These are phyloP conservation scores for Argyresthia albistria DNA, from an alignment of 2,888 invertebrate species.

Conservation along the genomic window DNA sequence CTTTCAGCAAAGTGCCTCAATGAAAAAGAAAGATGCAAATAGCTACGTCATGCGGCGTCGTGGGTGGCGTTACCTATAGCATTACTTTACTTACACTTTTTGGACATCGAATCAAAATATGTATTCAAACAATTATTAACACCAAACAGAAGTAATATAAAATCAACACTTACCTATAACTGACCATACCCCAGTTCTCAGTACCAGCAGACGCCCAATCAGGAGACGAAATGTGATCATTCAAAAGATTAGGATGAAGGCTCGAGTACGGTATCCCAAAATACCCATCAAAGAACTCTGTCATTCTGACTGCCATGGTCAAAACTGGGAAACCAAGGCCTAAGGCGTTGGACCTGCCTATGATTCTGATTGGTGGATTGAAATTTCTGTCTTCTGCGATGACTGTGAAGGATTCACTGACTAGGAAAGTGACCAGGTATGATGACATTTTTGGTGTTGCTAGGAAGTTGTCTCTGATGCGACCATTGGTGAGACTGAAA, in stretches of 20 bases:
- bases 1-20: too few relatives aligned
- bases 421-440: constrained; percentile 88
- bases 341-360: constrained; percentile 52
- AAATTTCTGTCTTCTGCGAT: constrained; percentile 42
- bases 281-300: constrained; percentile 45
- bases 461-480: constrained; percentile 45
- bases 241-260: constrained; percentile 41
- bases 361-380: constrained; percentile 47
- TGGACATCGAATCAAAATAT: too few relatives aligned
- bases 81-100: too few relatives aligned
- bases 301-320: constrained; percentile 46
- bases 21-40: too few relatives aligned
- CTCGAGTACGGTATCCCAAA: constrained; percentile 44
- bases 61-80: too few relatives aligned
- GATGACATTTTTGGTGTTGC: constrained; percentile 82
- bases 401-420: constrained; percentile 63
- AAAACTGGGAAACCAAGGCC: constrained; percentile 20
- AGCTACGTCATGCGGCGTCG: too few relatives aligned
- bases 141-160: too few relatives aligned
- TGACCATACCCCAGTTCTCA: constrained; percentile 66
- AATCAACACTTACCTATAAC: constrained; percentile 41
- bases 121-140: too few relatives aligned
- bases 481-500: constrained; percentile 23
- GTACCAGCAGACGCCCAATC: constrained; percentile 66
- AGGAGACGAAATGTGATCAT: constrained; percentile 58